phyloP scores from a whole-genome alignment of 2,113 vertebrate genomes.

The Orcinus orca region DNA sequence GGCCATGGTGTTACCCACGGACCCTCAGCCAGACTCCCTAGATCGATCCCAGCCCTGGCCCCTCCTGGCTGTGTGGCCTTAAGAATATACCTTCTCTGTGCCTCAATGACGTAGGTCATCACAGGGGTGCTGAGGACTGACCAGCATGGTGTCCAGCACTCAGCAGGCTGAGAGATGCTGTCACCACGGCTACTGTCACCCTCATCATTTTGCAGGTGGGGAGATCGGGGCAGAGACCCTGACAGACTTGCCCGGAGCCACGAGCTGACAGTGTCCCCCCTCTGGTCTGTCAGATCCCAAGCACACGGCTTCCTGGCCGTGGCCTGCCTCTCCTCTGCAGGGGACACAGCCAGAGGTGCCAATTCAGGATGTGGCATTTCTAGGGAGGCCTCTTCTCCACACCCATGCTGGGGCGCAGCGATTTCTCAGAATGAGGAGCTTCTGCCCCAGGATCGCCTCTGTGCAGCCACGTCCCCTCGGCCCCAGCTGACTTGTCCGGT shows the following conservation, averaged over 20 bases:
- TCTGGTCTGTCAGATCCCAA: background rate
- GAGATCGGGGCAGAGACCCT: background rate
- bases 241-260: fast-evolving
- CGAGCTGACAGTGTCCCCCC: fast-evolving
- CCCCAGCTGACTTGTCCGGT: fast-evolving
- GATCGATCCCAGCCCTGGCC: background rate
- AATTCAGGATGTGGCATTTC: fast-evolving
- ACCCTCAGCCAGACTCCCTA: background rate
- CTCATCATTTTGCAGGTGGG: background rate
- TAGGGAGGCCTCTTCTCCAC: background rate
- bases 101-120: background rate
- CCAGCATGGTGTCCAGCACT: no score
- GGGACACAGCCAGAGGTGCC: fast-evolving
- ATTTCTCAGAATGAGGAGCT: fast-evolving
- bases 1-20: fast-evolving
- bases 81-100: background rate
- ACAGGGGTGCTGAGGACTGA: fast-evolving
- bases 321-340: no score
- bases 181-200: fast-evolving
- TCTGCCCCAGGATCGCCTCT: fast-evolving
- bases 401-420: fast-evolving
- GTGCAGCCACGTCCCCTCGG: background rate
- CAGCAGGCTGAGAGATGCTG: background rate
- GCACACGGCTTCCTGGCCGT: fast-evolving
- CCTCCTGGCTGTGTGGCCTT: background rate